Conservation (phyloP, 2,113 vertebrate species). For the Tor tambroides region DNA sequence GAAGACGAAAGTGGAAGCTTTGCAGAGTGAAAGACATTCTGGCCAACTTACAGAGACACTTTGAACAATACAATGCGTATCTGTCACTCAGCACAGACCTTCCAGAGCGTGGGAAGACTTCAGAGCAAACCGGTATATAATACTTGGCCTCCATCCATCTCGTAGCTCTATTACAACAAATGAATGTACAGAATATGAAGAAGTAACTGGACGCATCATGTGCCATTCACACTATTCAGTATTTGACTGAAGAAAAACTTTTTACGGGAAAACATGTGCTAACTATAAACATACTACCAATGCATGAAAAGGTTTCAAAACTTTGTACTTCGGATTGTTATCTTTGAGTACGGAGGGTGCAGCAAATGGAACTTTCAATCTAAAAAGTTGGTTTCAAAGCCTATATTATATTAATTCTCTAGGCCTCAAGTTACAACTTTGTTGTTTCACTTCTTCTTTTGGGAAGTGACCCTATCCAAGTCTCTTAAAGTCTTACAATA, state of each 20-base stretch:
- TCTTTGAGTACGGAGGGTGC: not conserved
- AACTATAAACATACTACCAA: not conserved
- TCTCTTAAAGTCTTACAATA: not conserved
- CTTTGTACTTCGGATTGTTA: not conserved
- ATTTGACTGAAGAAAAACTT: not conserved
- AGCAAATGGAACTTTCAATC: not conserved
- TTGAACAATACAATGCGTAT: constrained; percentile 45
- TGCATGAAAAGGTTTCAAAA: not conserved
- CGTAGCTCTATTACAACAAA: not conserved
- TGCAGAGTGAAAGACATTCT: constrained; percentile 52
- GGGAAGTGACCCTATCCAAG: not conserved
- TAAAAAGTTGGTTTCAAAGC: not conserved
- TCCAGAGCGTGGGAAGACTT: not conserved
- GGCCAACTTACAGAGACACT: constrained; percentile 36
- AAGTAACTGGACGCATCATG: not conserved
- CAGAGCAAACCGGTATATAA: not conserved
- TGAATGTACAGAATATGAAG: not conserved
- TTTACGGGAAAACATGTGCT: not conserved
- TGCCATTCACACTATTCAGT: not conserved
- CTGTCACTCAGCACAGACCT: not conserved
- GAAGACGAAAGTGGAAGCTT: constrained; percentile 5
- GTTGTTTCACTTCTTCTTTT: not conserved
- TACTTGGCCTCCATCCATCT: not conserved
- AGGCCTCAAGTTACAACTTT: not conserved
- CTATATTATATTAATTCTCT: not conserved